These are phyloP conservation scores for Phaenicophaeus curvirostris DNA, from an alignment of 2,797 vertebrate genomes.

Conservation along the genomic window DNA sequence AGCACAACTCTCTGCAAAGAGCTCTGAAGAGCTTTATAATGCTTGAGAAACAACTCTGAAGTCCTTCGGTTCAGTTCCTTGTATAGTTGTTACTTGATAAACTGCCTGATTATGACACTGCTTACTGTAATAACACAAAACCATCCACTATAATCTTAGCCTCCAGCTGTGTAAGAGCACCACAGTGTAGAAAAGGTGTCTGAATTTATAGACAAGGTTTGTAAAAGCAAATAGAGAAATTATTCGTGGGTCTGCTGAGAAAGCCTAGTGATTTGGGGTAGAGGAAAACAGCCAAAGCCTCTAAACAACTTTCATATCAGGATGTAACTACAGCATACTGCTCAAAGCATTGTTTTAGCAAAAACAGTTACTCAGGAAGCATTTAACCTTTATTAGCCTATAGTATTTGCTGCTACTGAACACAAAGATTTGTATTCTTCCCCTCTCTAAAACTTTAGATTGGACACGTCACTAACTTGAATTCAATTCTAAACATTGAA, in stretches of 20 bases:
- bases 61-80: neutral
- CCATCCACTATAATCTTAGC: constrained; percentile 52
- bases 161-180: constrained; percentile 43
- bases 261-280: constrained; percentile 51
- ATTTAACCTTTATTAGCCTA: neutral
- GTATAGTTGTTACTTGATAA: constrained; percentile 24
- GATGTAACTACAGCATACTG: neutral
- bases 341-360: neutral
- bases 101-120: constrained; percentile 46
- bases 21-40: neutral
- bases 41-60: constrained; percentile 49
- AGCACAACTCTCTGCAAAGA: neutral
- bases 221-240: constrained; percentile 79
- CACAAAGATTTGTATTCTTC: neutral
- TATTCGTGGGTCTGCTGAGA: constrained; percentile 74
- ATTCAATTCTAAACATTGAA: neutral
- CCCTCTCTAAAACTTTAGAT: neutral
- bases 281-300: neutral
- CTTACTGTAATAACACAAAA: constrained; percentile 53
- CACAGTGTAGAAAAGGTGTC: constrained; percentile 19
- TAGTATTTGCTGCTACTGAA: neutral
- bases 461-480: neutral
- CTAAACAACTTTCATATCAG: neutral
- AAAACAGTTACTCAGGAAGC: neutral
- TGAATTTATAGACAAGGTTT: constrained; percentile 64